A percentile compares a stretch with the other conserved stretches of the same genome.
phyloP scores from a whole-genome alignment of 2,797 vertebrate genomes.

The Cyprinella venusta region DNA sequence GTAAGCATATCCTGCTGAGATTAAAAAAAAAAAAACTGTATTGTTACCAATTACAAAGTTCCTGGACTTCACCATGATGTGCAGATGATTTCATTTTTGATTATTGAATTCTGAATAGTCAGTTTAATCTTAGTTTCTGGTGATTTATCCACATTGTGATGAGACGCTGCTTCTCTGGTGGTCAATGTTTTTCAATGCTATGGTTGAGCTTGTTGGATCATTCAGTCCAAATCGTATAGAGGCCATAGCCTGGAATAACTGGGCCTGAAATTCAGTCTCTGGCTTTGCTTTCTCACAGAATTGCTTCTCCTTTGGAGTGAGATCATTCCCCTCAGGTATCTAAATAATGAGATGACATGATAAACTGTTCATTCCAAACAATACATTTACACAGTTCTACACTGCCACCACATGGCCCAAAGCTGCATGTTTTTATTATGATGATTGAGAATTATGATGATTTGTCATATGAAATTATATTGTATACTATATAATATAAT shows the following conservation, averaged over 20 bases:
- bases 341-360: conserved; percentile 6
- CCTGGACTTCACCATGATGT: background rate
- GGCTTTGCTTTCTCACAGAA: conserved; percentile 47
- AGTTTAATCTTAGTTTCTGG: background rate
- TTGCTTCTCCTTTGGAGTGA: conserved; percentile 40
- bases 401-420: conserved; percentile 10
- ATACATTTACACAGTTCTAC: background rate
- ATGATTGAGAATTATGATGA: too few relatives aligned
- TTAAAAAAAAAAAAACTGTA: background rate
- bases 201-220: background rate
- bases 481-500: too few relatives aligned
- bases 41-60: background rate
- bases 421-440: background rate
- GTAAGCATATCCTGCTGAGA: background rate
- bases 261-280: conserved; percentile 28
- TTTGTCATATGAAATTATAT: too few relatives aligned
- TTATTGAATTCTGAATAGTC: background rate
- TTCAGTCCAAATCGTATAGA: conserved; percentile 43
- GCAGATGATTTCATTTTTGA: background rate
- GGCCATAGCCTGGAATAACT: conserved; percentile 51
- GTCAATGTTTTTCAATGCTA: background rate
- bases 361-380: background rate
- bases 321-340: conserved; percentile 51
- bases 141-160: conserved; percentile 33
- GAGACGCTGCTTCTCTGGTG: conserved; percentile 16